phyloP scores from a whole-genome alignment of 2,797 vertebrate genomes.

The Pogoniulus pusillus region DNA sequence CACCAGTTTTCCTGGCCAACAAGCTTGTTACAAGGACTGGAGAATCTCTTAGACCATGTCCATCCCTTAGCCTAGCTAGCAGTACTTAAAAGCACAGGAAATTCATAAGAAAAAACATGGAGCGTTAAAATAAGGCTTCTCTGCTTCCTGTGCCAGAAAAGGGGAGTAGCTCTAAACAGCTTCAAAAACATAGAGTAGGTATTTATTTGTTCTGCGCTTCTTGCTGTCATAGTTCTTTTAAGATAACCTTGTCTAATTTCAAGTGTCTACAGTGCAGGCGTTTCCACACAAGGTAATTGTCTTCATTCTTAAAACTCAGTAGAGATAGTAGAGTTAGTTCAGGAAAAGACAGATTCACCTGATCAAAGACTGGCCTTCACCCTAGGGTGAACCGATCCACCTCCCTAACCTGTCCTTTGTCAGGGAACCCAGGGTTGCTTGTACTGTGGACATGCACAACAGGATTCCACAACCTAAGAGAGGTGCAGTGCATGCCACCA shows the following conservation, averaged over 20 bases:
- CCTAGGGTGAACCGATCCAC: too few relatives aligned
- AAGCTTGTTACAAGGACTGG: neutral
- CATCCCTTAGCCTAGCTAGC: neutral
- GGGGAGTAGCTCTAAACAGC: neutral
- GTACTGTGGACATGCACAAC: accelerated
- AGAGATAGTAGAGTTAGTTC: neutral
- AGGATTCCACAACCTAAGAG: neutral
- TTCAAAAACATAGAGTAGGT: neutral
- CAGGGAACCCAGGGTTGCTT: accelerated
- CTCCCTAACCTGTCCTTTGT: neutral
- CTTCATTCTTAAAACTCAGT: neutral
- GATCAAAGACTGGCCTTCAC: neutral
- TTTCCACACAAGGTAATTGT: neutral
- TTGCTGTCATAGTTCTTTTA: neutral
- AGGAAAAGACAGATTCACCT: neutral
- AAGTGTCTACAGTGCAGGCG: neutral
- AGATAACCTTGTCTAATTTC: neutral
- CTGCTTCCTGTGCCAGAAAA: neutral
- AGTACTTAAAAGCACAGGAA: neutral
- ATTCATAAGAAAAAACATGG: neutral
- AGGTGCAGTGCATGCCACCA: neutral
- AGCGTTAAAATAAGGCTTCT: neutral
- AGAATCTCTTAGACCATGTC: neutral
- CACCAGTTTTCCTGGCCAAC: accelerated
- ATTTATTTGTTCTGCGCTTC: neutral